Evolutionary conservation across 2,113 vertebrate genomes (phyloP).

Genomic region (Columba livia): DNA sequence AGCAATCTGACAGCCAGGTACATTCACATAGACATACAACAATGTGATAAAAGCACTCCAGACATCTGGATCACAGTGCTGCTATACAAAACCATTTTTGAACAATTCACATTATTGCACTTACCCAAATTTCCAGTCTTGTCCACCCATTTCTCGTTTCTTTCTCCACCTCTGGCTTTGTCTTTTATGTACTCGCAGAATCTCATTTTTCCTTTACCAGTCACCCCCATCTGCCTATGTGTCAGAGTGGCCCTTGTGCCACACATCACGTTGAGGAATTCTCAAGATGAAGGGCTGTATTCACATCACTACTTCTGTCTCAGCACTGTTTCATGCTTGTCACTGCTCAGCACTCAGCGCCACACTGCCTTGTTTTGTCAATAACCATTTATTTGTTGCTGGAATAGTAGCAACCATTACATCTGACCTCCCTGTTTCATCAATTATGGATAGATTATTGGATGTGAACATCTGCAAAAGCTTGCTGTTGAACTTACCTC

Average conservation of each 20-base stretch:
- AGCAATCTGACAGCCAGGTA: slow-evolving; percentile 72
- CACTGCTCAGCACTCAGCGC: slow-evolving; percentile 81
- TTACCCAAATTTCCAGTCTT: slow-evolving; percentile 73
- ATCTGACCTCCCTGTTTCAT: slow-evolving; percentile 99
- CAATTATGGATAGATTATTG: slow-evolving; percentile 99
- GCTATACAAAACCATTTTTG: slow-evolving; percentile 36
- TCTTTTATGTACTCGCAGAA: slow-evolving; percentile 16
- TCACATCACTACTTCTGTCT: slow-evolving; percentile 53
- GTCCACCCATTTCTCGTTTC: slow-evolving; percentile 12
- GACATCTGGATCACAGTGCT: slow-evolving; percentile 76
- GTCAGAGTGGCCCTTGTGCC: slow-evolving; percentile 55
- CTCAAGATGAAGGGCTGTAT: slow-evolving; percentile 50
- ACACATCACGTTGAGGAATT: slow-evolving; percentile 33
- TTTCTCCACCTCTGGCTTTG: slow-evolving; percentile 30
- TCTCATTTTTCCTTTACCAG: slow-evolving; percentile 49
- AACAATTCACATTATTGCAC: slow-evolving; percentile 72
- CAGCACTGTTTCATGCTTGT: slow-evolving; percentile 70
- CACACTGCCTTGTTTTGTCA: slow-evolving; percentile 97
- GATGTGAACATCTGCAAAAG: slow-evolving; percentile 99
- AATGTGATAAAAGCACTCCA: slow-evolving; percentile 76
- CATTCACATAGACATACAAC: slow-evolving; percentile 68
- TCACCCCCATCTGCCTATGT: slow-evolving; percentile 59
- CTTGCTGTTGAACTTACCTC: slow-evolving; percentile 93
- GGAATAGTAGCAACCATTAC: slow-evolving; percentile 95
- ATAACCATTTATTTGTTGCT: slow-evolving; percentile 99